Conservation (phyloP, 2,797 vertebrate genomes). For the Peromyscus eremicus region DNA sequence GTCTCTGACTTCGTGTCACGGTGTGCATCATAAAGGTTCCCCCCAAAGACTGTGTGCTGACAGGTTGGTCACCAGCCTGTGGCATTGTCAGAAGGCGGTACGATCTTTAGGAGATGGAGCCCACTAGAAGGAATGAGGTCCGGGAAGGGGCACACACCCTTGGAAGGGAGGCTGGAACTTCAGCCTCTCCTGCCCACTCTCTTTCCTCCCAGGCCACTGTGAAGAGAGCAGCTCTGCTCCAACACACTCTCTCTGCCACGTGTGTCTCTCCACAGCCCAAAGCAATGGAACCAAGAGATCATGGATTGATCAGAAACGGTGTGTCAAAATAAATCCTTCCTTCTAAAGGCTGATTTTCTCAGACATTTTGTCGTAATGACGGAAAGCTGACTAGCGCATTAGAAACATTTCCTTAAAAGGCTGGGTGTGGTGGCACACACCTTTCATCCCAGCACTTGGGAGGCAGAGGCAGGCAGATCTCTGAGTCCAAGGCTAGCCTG, state of each 20-base stretch:
- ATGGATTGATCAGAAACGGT: neutral
- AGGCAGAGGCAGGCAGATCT: neutral
- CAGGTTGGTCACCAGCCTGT: neutral
- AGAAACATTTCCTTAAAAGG: neutral
- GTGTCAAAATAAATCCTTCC: neutral
- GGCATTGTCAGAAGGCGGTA: too few species aligned
- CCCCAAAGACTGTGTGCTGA: neutral
- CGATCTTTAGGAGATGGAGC: neutral
- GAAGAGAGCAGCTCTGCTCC: too few species aligned
- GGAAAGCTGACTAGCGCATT: neutral
- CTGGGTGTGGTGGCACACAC: neutral
- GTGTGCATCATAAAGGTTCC: neutral
- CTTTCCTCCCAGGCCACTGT: neutral
- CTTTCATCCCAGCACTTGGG: too few species aligned
- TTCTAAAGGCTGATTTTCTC: neutral
- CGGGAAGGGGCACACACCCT: neutral
- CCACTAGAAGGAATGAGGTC: neutral
- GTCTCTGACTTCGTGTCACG: neutral
- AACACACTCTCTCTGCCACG: rapidly evolving
- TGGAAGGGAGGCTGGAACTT: neutral
- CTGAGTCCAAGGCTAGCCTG: neutral
- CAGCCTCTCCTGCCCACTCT: neutral
- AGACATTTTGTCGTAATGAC: neutral
- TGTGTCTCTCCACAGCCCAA: neutral
- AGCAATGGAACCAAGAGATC: neutral